Conservation (phyloP, 2,113 vertebrate genomes). For the Oncorhynchus nerka region DNA sequence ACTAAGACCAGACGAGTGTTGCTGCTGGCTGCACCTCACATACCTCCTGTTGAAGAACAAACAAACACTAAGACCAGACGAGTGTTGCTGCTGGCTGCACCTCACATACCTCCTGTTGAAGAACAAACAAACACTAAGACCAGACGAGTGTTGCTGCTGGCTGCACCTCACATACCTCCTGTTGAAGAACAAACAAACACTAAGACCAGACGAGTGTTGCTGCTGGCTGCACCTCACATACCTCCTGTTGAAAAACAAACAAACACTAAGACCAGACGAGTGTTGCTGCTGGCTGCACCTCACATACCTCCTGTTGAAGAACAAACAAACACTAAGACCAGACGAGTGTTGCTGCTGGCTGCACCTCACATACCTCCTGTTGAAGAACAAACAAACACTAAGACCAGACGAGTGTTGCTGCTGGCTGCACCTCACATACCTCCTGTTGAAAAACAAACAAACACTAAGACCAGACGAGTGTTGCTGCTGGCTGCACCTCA, state of each 20-base stretch:
- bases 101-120: conserved; percentile 5
- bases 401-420: conserved; percentile 2
- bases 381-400: conserved; percentile 35
- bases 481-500: conserved; percentile 3
- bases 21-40: conserved; percentile 8
- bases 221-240: conserved; percentile 9
- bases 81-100: not conserved
- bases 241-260: conserved; percentile 21
- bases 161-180: conserved; percentile 6
- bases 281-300: not conserved
- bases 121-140: conserved; percentile 36
- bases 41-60: conserved; percentile 21
- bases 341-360: conserved; percentile 1
- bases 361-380: conserved; percentile 5
- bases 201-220: conserved; percentile 10
- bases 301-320: conserved; percentile 16
- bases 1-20: conserved; percentile 11
- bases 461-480: conserved; percentile 16
- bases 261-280: conserved; percentile 25
- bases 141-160: not conserved
- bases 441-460: conserved; percentile 28
- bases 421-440: conserved; percentile 7
- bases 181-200: conserved; percentile 32
- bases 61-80: conserved; percentile 25
- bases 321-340: conserved; percentile 29